These are phyloP conservation scores for Drosophila mojavensis DNA, from an alignment of 1,140 invertebrate species.

Conservation along the genomic window DNA sequence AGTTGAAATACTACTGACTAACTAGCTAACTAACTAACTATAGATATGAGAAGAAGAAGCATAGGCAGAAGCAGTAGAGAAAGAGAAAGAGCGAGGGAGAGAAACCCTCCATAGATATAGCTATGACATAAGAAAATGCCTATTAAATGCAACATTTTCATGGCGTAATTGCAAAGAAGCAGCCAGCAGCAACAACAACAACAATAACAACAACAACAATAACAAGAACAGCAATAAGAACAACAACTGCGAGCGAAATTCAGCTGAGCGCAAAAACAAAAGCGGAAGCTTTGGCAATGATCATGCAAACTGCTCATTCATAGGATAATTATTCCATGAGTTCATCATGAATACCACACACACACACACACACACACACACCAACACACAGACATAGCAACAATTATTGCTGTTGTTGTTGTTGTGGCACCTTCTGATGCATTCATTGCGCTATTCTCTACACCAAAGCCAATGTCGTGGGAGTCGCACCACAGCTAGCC, in stretches of 20 bases:
- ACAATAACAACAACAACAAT: slow-evolving; percentile 14
- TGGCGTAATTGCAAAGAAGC: slow-evolving; percentile 74
- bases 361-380: slow-evolving; percentile 8
- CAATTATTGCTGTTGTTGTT: slow-evolving; percentile 15
- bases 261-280: slow-evolving; percentile 70
- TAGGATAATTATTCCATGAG: slow-evolving; percentile 82
- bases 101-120: slow-evolving; percentile 26
- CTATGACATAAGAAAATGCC: slow-evolving; percentile 79
- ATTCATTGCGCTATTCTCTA: slow-evolving; percentile 55
- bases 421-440: slow-evolving; percentile 53
- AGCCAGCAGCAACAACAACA: slow-evolving; percentile 23
- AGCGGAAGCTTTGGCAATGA: slow-evolving; percentile 82
- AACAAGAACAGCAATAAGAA: slow-evolving; percentile 22
- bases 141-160: slow-evolving; percentile 80
- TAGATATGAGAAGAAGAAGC: too few species aligned
- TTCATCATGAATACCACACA: slow-evolving; percentile 54
- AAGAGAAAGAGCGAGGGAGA: background rate
- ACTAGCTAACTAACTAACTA: slow-evolving; percentile 19
- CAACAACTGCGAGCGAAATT: slow-evolving; percentile 42
- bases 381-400: slow-evolving; percentile 1
- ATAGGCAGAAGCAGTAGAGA: too few species aligned
- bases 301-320: slow-evolving; percentile 82
- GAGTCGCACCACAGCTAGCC: slow-evolving; percentile 39
- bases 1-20: slow-evolving; percentile 66
- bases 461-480: slow-evolving; percentile 71